Evolutionary conservation across 1,140 invertebrate genomes (phyloP).

Genomic region (Ips typographus): DNA sequence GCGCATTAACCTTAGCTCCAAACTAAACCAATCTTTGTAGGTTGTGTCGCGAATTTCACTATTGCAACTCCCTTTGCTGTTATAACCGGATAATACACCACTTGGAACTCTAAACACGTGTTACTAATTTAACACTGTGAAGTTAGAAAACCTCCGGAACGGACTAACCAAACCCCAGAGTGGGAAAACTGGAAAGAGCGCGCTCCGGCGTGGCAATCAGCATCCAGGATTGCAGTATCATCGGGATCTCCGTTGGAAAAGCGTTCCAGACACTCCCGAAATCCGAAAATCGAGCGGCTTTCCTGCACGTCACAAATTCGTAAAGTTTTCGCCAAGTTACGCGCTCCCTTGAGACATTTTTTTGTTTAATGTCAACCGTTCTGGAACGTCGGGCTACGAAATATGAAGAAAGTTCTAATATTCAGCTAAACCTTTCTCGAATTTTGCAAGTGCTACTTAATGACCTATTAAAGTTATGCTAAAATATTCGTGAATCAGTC

Average conservation of each 20-base stretch:
- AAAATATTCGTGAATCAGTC: conserved; percentile 14
- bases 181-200: conserved; percentile 29
- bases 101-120: conserved; percentile 13
- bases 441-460: not conserved
- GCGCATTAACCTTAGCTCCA: too few species aligned
- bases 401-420: not conserved
- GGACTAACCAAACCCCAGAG: conserved; percentile 21
- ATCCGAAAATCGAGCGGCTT: conserved; percentile 3
- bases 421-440: too few species aligned
- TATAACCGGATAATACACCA: not conserved
- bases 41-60: too few species aligned
- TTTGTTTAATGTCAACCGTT: not conserved
- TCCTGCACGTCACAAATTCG: conserved; percentile 3
- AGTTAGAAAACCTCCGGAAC: conserved; percentile 14
- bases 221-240: conserved; percentile 32
- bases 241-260: conserved; percentile 18
- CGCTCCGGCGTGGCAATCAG: conserved; percentile 18
- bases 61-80: too few species aligned
- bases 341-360: conserved; percentile 10
- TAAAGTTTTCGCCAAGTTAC: conserved; percentile 18
- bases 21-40: too few species aligned
- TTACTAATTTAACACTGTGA: conserved; percentile 15
- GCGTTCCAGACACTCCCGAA: not conserved
- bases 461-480: conserved; percentile 10
- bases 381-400: not conserved